phyloP scores from a whole-genome alignment of 2,888 invertebrate genomes.

The Lacanobia wlatinum region DNA sequence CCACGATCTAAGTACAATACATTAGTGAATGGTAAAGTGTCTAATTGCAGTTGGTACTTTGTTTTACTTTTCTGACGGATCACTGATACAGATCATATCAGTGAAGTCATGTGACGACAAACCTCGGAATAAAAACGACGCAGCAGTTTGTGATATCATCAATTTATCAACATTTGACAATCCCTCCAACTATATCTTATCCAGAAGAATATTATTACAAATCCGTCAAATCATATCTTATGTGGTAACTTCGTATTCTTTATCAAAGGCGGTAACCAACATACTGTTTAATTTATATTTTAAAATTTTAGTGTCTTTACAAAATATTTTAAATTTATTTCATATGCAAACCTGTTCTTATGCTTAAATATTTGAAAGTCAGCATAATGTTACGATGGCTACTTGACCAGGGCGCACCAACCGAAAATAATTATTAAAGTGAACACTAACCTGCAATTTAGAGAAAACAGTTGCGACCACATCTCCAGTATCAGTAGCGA shows the following conservation, averaged over 20 bases:
- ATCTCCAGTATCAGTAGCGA: slow-evolving; percentile 87
- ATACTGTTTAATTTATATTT: too few relatives aligned
- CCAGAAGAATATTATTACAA: too few relatives aligned
- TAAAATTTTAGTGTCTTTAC: too few relatives aligned
- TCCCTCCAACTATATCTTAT: too few relatives aligned
- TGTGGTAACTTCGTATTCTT: neutral
- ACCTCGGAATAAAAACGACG: neutral
- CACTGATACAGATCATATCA: neutral
- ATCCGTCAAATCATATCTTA: neutral
- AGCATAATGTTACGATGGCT: too few relatives aligned
- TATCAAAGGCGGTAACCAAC: too few relatives aligned
- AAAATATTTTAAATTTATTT: neutral
- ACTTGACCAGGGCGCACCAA: too few relatives aligned
- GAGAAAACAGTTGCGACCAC: slow-evolving; percentile 92
- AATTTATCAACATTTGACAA: neutral
- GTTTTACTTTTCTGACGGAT: neutral
- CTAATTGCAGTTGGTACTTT: neutral
- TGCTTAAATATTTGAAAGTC: too few relatives aligned
- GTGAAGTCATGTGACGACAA: neutral
- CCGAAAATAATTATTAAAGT: neutral
- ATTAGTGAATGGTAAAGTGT: neutral
- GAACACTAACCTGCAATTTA: slow-evolving; percentile 91
- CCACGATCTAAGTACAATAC: neutral
- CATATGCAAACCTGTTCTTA: too few relatives aligned
- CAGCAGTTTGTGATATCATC: neutral